Base-by-base conservation (phyloP, 2,113 vertebrate genomes). In the Meriones unguiculatus region DNA sequence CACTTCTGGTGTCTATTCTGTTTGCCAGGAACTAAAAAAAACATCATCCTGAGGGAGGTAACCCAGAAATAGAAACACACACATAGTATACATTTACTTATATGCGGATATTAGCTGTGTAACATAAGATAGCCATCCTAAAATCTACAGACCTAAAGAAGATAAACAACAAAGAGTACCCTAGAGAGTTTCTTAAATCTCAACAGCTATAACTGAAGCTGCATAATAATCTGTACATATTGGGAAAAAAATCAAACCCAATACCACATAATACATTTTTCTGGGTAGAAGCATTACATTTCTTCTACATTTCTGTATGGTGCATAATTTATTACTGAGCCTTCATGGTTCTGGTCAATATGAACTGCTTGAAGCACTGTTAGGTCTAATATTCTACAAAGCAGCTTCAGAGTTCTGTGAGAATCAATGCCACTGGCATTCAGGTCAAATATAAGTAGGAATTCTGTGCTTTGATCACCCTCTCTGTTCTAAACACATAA, bases 311-410 rank as follows among this genome's bases (percentile, higher is more conserved):
- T 41, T 90, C 78, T 93, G 64, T 41, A 81, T 57, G 50, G 12
- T 96, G 30, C 70, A 97, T 97, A 94, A 86, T 95, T 94, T 90
- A 97, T 95, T 94, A 85, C 57, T 86, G 30, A 59, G 5, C 20
- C 70, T 95, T 97, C 93, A 90, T 93, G 84, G 77, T 64, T 95
- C 52, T 90, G 52, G 90, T 97, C 95, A 97, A 94, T 94, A 97
- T n/a, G 32, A 87, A 92, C 73, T 88, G 65, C 88, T 94, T 78
- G 76, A 97, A 96, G 59, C 12, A 69, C 78, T 91, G 57, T 38
- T 70, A 85, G 84, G 10, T 67, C n/a, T 95, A 67, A 70, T 80
- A 78, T 76, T 92, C 65, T 59, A 69, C 20, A 50, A 13, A 77
- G 59, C 9, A 77, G 25, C 73, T 81, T 72, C 20, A 91, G 0